Conservation (phyloP, 2,888 invertebrate species). For the Dynastes tityus region DNA sequence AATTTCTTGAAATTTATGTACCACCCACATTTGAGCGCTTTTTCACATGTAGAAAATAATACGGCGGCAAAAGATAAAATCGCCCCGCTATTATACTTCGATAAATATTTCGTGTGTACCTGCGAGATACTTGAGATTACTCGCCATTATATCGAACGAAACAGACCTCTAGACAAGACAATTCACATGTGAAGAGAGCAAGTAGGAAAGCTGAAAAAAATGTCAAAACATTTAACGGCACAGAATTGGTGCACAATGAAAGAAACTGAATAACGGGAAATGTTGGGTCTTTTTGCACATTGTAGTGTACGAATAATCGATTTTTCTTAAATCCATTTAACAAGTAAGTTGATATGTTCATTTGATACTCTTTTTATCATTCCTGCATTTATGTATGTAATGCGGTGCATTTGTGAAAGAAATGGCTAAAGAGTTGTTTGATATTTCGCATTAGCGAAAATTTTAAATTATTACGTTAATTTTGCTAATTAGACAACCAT, state of each 20-base stretch:
- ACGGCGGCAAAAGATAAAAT: constrained; percentile 39
- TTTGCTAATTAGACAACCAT: too few relatives aligned
- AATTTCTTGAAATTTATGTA: constrained; percentile 37
- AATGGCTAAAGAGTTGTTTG: too few relatives aligned
- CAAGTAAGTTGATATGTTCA: constrained; percentile 1
- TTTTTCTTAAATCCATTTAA: not conserved
- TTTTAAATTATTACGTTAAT: too few relatives aligned
- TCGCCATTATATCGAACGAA: constrained; percentile 31
- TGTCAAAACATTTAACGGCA: constrained; percentile 28
- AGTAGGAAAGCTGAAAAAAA: constrained; percentile 36
- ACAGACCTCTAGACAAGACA: constrained; percentile 10
- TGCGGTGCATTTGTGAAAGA: too few relatives aligned
- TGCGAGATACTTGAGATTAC: constrained; percentile 42
- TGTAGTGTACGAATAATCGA: too few relatives aligned
- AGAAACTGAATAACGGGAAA: not conserved
- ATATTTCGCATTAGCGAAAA: too few relatives aligned
- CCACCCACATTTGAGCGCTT: constrained; percentile 22
- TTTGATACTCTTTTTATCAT: not conserved
- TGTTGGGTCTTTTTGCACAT: not conserved
- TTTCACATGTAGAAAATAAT: constrained; percentile 34
- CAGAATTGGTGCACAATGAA: not conserved
- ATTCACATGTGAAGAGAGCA: constrained; percentile 24
- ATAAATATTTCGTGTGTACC: constrained; percentile 33
- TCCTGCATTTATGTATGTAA: too few relatives aligned
- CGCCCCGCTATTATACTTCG: constrained; percentile 36